These are phyloP conservation scores for Cromileptes altivelis DNA, from an alignment of 2,113 vertebrate species.

Conservation along the genomic window DNA sequence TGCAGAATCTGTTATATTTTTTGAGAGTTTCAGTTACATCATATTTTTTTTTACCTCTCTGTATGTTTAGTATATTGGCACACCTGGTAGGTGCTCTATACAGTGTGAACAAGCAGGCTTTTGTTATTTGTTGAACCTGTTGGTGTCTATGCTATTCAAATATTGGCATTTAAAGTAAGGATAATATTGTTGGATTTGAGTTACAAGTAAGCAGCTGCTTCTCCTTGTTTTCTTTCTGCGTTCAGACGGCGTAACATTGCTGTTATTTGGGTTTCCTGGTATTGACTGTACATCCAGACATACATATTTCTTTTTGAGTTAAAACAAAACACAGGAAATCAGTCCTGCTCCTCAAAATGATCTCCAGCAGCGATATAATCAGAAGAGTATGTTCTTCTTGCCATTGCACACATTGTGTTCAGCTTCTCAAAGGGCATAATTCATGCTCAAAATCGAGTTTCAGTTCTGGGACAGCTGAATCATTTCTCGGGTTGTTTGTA, in stretches of 20 bases:
- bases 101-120: neutral
- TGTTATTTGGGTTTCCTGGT: conserved; percentile 8
- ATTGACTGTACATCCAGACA: neutral
- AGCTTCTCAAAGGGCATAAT: conserved; percentile 22
- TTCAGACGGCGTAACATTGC: neutral
- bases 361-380: conserved; percentile 6
- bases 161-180: conserved; percentile 8
- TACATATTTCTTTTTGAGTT: conserved; percentile 12
- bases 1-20: neutral
- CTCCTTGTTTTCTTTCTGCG: neutral
- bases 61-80: conserved; percentile 9
- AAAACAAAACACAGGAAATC: conserved; percentile 20
- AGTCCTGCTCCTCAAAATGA: conserved; percentile 9
- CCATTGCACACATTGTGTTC: conserved; percentile 11
- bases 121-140: conserved; percentile 8
- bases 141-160: conserved; percentile 4
- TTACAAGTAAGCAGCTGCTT: neutral
- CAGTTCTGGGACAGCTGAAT: neutral
- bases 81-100: neutral
- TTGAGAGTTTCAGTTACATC: neutral
- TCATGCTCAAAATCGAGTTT: conserved; percentile 17
- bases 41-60: neutral
- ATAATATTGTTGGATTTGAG: conserved; percentile 7
- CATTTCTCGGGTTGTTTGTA: conserved; percentile 4
- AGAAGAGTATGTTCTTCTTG: conserved; percentile 21